Conservation (phyloP, 2,797 vertebrate genomes). For the Hydrophis major region DNA sequence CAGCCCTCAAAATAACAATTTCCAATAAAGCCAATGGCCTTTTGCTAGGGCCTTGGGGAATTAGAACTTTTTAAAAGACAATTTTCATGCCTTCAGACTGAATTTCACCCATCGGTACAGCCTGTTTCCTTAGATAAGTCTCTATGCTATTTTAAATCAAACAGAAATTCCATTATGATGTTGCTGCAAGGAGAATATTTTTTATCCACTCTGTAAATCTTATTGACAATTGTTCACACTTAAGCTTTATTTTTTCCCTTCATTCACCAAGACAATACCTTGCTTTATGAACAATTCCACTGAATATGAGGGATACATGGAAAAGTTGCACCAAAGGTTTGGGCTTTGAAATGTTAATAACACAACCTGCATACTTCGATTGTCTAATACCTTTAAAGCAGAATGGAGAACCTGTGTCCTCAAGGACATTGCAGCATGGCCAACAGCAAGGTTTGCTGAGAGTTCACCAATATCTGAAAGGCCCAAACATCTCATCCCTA, state of each 20-base stretch:
- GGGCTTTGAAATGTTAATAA: conserved; percentile 2
- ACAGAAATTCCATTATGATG: not conserved
- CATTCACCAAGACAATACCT: not conserved
- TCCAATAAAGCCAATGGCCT: conserved; percentile 3
- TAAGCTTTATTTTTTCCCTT: not conserved
- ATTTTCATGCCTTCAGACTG: not conserved
- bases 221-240: not conserved
- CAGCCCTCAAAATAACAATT: conserved; percentile 4
- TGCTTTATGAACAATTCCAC: not conserved
- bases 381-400: not conserved
- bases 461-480: not conserved
- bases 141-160: not conserved
- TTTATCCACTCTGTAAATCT: not conserved
- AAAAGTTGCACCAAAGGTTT: not conserved
- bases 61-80: not conserved
- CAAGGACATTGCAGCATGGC: not conserved
- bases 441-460: not conserved
- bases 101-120: not conserved
- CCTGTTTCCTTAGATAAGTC: not conserved
- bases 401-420: not conserved
- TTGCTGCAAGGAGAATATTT: not conserved
- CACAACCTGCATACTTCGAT: not conserved
- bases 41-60: conserved; percentile 1
- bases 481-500: not conserved
- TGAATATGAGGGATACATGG: not conserved